These are phyloP conservation scores for Heliconius cydno DNA, from an alignment of 2,888 invertebrate species.

Conservation along the genomic window DNA sequence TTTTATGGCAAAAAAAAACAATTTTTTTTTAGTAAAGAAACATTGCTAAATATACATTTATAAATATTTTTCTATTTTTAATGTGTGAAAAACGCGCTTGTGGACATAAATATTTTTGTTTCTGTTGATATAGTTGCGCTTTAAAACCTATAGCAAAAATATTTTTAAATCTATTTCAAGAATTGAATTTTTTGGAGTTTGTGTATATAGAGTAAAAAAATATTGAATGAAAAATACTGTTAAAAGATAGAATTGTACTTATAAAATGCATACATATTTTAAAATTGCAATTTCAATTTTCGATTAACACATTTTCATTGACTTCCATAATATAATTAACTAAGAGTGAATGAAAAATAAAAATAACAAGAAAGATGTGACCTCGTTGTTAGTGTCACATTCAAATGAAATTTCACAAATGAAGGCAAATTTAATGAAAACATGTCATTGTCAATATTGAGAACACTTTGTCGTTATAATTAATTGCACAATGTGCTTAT, in stretches of 20 bases:
- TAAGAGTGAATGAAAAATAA: background rate
- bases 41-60: too few relatives aligned
- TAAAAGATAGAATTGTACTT: background rate
- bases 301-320: slow-evolving; percentile 6
- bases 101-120: too few relatives aligned
- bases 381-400: background rate
- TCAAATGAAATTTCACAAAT: background rate
- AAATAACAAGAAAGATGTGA: background rate
- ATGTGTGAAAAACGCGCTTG: too few relatives aligned
- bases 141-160: too few relatives aligned
- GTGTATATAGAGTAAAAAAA: background rate
- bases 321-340: background rate
- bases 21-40: too few relatives aligned
- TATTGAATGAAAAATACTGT: background rate
- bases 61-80: too few relatives aligned
- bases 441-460: background rate
- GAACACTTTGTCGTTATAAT: background rate
- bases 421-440: slow-evolving; percentile 2
- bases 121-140: too few relatives aligned
- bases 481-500: background rate
- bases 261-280: background rate
- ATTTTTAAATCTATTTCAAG: too few relatives aligned
- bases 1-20: too few relatives aligned
- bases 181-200: too few relatives aligned
- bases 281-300: background rate